Evolutionary conservation across 2,888 invertebrate genomes (phyloP).

Genomic region (Tholera decimalis): DNA sequence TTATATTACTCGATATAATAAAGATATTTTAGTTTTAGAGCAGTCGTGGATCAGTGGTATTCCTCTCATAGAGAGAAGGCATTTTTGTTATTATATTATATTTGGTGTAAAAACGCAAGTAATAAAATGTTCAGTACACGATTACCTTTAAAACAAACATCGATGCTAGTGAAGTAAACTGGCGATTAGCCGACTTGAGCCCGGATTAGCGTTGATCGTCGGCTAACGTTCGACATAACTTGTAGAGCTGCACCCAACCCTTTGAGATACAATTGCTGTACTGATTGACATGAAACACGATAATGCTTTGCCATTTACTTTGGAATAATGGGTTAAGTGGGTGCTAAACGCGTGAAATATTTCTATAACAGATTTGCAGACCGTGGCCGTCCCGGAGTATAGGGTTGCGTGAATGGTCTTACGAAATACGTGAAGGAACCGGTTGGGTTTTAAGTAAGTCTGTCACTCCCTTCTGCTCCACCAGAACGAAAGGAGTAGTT

Average conservation of each 20-base stretch:
- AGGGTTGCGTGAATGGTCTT: background rate
- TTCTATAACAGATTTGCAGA: constrained; percentile 18
- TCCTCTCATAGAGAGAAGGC: no score
- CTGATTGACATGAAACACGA: constrained; percentile 41
- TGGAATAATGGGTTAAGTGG: background rate
- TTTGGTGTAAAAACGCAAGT: background rate
- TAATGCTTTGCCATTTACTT: constrained; percentile 30
- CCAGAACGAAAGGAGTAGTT: no score
- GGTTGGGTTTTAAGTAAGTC: no score
- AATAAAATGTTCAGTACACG: constrained; percentile 19
- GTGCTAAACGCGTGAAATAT: constrained; percentile 22
- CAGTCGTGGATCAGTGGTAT: no score
- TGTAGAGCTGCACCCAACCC: constrained; percentile 7
- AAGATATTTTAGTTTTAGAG: no score
- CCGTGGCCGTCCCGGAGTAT: background rate
- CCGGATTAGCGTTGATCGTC: constrained; percentile 36
- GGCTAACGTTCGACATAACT: constrained; percentile 18
- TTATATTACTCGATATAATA: no score
- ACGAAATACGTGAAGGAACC: no score
- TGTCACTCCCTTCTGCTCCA: no score
- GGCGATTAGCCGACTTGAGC: constrained; percentile 29
- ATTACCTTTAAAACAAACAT: constrained; percentile 10
- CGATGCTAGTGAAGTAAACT: constrained; percentile 13
- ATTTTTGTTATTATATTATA: no score
- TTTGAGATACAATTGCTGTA: constrained; percentile 19